These are phyloP conservation scores for Acanthacorydalis orientalis DNA, from an alignment of 2,888 invertebrate genomes.

Conservation along the genomic window DNA sequence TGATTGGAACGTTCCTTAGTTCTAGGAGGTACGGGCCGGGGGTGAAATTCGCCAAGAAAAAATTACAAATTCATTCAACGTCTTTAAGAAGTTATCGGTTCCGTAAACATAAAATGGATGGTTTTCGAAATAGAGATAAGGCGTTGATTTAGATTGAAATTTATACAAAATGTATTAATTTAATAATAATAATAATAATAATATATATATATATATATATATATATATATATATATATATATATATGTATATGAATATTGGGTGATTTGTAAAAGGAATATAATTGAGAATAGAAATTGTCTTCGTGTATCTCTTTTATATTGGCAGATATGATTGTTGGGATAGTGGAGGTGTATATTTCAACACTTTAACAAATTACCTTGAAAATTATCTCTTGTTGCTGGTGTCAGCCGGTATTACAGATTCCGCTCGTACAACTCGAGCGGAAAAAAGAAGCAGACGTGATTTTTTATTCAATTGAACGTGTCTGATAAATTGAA, in stretches of 20 bases:
- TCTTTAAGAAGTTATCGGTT: not conserved
- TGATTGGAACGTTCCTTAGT: not conserved
- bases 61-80: not conserved
- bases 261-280: not conserved
- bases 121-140: too few species aligned
- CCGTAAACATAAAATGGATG: not conserved
- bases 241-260: not conserved
- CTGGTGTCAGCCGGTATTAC: not conserved
- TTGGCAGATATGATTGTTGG: not conserved
- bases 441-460: not conserved
- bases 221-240: too few species aligned
- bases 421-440: not conserved
- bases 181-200: too few species aligned
- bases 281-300: not conserved
- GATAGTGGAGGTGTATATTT: not conserved
- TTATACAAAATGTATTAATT: too few species aligned
- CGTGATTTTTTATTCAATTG: conserved; percentile 3
- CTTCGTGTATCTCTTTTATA: not conserved
- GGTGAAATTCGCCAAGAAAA: not conserved
- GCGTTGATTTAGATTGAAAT: too few species aligned
- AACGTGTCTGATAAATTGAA: conserved; percentile 3
- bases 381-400: conserved; percentile 1
- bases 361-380: conserved; percentile 3
- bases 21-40: too few species aligned
- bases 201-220: too few species aligned